Evolutionary conservation across 2,797 vertebrate genomes (phyloP), one percentile per base, ranked within the genome.

Genomic region (Apodemus agrarius): DNA sequence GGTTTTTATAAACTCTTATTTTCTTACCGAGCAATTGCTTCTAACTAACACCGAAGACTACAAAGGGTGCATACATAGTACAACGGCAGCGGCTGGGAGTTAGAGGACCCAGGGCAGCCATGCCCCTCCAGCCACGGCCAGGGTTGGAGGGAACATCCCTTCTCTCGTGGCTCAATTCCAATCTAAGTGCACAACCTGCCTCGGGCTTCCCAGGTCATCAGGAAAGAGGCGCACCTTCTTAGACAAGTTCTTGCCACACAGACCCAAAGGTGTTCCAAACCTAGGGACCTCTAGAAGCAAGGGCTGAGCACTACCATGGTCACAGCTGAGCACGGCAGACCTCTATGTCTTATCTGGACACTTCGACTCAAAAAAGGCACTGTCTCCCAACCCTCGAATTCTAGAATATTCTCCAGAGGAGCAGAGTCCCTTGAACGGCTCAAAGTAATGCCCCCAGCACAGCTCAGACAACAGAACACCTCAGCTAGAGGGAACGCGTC

Each of bases 1-100:
- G 99, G 98, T 99, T 99, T 99, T 98, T 99, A 98, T 99, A 99
- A 99, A 99, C 98, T 98, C 98, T 98, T 98, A 97, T 98, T 98
- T 97, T 98, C 98, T 95, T 98, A 98, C 98, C 98, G 95, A 97
- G 98, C 96, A 98, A 98, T 99, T 99, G 99, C 98, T 99, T 99
- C 98, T 99, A 99, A 99, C 99, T 99, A 99, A 98, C 98, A 97
- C 97, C 8, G 82, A 19, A 43, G 96, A 98, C 98, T 96, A 98
- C 98, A 98, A 98, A 99, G 98, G 98, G 84, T 72, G 98, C 97
- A 96, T 98, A 97, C 97, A 96, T 98, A 97, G 99, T 97, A 98
- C 96, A 98, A 97, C 96, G 97, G 95, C 96, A 97, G 97, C 88
- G 7, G 46, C 91, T 86, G 78, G 88, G 92, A 89, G 94, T 90